These are phyloP conservation scores for Sitobion miscanthi DNA, from an alignment of 1,140 invertebrate genomes.

Conservation along the genomic window DNA sequence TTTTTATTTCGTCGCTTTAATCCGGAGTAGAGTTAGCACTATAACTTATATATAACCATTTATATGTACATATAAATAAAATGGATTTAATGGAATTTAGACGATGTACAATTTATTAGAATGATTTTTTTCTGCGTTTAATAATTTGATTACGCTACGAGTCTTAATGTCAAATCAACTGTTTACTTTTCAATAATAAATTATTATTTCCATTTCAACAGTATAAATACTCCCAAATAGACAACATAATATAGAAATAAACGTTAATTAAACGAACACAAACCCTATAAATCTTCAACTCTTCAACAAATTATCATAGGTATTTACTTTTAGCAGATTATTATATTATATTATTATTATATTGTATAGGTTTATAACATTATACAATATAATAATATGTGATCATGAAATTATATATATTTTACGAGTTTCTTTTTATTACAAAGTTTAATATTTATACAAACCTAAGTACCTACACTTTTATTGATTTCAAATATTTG, in stretches of 20 bases:
- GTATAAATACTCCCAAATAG: background rate
- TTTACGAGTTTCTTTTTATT: background rate
- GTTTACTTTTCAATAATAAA: background rate
- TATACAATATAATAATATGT: background rate
- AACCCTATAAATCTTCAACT: background rate
- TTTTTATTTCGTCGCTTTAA: background rate
- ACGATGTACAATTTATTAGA: background rate
- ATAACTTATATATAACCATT: background rate
- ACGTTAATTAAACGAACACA: background rate
- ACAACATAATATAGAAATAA: background rate
- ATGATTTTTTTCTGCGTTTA: background rate
- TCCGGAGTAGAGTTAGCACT: background rate
- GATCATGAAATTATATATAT: background rate
- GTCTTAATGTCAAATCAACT: background rate
- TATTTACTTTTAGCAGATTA: background rate
- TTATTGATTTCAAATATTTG: constrained; percentile 4
- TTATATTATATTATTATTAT: background rate
- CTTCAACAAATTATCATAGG: background rate
- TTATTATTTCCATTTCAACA: background rate
- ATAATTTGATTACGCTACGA: background rate
- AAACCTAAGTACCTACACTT: background rate
- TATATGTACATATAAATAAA: background rate
- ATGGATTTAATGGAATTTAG: background rate
- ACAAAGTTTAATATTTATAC: background rate
- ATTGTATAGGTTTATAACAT: background rate